A percentile compares a stretch with the other conserved stretches of the same genome.
Conservation (phyloP, 92 coral and sea anemone species). For the Parazoanthus atlanticus region DNA sequence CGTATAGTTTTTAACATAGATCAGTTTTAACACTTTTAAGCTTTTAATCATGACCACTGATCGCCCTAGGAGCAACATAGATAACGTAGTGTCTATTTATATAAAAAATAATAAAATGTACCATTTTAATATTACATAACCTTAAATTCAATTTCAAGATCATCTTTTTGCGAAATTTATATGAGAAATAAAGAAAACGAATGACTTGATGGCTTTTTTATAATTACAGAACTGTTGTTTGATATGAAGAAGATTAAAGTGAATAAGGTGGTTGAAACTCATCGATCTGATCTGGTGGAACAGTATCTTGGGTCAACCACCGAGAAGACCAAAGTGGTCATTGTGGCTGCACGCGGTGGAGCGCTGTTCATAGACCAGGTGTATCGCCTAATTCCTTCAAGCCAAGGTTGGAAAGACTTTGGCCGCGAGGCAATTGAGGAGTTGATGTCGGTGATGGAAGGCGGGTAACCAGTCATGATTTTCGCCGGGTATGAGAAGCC, state of each 20-base stretch:
- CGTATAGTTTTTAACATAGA: no score
- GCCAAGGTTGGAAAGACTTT: not conserved
- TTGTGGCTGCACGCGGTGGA: constrained; percentile 15
- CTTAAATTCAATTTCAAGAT: not conserved
- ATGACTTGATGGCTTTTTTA: not conserved
- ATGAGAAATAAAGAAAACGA: not conserved
- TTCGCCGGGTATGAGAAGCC: not conserved
- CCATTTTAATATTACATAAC: no score
- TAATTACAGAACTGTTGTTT: not conserved
- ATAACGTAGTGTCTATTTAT: no score
- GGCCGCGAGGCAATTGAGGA: not conserved
- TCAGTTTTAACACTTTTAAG: no score
- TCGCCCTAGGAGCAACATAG: no score
- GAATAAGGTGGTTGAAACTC: constrained; percentile 16
- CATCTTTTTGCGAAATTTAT: not conserved
- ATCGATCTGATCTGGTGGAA: constrained; percentile 26
- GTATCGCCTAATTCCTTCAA: constrained; percentile 6
- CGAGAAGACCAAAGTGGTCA: constrained; percentile 26
- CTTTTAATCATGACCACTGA: no score
- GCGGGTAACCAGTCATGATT: no score
- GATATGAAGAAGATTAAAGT: not conserved
- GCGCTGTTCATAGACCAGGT: constrained; percentile 20
- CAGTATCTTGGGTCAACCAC: constrained; percentile 37
- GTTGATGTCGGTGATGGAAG: not conserved
- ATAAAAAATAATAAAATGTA: no score